Evolutionary conservation across 2,797 vertebrate genomes (phyloP).

Genomic region (Aplochiton taeniatus): DNA sequence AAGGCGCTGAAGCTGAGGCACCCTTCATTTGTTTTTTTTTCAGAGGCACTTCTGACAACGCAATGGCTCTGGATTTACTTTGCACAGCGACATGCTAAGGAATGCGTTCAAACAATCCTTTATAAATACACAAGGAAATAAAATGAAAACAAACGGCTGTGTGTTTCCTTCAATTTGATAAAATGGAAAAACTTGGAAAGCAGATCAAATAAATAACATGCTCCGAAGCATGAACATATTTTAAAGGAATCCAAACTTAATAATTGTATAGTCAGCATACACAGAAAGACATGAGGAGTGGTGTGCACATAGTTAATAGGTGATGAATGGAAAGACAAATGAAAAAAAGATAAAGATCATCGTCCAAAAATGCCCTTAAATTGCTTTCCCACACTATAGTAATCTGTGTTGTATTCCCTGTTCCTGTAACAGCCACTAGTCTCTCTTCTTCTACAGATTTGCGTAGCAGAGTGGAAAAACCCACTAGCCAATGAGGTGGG

Average conservation of each 20-base stretch:
- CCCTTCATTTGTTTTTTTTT: constrained; percentile 37
- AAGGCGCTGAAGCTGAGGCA: constrained; percentile 18
- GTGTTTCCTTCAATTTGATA: constrained; percentile 46
- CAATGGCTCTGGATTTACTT: constrained; percentile 22
- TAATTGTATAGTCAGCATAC: constrained; percentile 21
- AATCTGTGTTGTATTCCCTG: constrained; percentile 29
- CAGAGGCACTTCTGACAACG: constrained; percentile 62
- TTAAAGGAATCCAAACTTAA: constrained; percentile 37
- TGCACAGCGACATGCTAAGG: constrained; percentile 39
- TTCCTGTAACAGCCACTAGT: constrained; percentile 27
- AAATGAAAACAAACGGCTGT: constrained; percentile 45
- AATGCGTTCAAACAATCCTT: constrained; percentile 48
- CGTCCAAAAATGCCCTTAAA: constrained; percentile 4
- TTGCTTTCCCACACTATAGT: constrained; percentile 3
- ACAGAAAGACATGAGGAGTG: constrained; percentile 23
- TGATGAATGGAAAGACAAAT: constrained; percentile 19
- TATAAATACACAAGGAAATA: constrained; percentile 52
- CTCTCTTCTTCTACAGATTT: not conserved
- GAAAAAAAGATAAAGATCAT: constrained; percentile 8
- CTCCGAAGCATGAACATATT: constrained; percentile 53
- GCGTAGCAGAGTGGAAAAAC: constrained; percentile 5
- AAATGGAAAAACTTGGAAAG: constrained; percentile 49
- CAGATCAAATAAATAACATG: constrained; percentile 67
- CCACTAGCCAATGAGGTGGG: constrained; percentile 4
- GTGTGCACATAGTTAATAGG: constrained; percentile 3